A percentile compares a stretch with the other conserved stretches of the same genome.
Evolutionary conservation across 35 echinoderm and acorn worm species (phyloP).

Genomic region (Lytechinus pictus): DNA sequence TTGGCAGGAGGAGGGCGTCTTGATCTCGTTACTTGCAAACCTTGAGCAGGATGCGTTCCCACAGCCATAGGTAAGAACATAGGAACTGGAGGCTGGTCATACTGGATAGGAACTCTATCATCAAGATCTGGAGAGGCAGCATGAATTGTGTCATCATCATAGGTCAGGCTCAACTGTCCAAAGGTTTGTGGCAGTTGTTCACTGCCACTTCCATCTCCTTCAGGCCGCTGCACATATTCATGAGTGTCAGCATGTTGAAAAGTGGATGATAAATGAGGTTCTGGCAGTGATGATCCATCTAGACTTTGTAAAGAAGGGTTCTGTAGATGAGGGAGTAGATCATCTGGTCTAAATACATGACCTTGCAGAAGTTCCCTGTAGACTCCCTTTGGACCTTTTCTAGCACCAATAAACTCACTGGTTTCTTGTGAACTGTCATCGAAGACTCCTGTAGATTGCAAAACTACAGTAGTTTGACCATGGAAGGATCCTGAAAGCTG

Average conservation of each 20-base stretch:
- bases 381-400: not conserved
- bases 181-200: not conserved
- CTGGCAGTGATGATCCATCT: constrained; percentile 21
- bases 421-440: not conserved
- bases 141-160: not conserved
- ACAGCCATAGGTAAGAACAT: not conserved
- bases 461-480: not conserved
- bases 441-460: not conserved
- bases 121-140: not conserved
- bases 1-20: constrained; percentile 53
- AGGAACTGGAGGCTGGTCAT: not conserved
- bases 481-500: not conserved
- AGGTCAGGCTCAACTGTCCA: not conserved
- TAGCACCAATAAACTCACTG: not conserved
- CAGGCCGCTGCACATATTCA: not conserved
- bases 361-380: constrained; percentile 24
- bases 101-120: not conserved
- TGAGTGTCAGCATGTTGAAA: not conserved
- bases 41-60: not conserved
- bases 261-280: constrained; percentile 14
- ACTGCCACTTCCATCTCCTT: constrained; percentile 24
- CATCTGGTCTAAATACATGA: constrained; percentile 46
- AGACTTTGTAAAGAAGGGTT: not conserved
- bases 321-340: constrained; percentile 39
- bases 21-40: not conserved